Evolutionary conservation across 1,140 invertebrate genomes (phyloP).

Genomic region (Drosophila repleta): DNA sequence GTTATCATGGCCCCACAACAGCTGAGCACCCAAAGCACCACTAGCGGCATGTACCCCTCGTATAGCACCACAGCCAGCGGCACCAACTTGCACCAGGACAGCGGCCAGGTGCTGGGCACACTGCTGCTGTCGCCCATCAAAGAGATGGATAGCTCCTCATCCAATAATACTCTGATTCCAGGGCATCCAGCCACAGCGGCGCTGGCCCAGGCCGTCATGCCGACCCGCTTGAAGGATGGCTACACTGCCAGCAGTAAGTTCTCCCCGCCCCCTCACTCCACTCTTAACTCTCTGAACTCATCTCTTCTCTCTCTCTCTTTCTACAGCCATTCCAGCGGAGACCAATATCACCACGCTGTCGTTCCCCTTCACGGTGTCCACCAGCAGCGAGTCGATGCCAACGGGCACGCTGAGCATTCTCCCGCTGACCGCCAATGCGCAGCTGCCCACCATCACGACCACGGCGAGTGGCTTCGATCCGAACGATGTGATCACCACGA

Average conservation of each 20-base stretch:
- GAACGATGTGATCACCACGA: constrained; percentile 75
- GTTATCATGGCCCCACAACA: constrained; percentile 84
- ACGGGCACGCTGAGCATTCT: constrained; percentile 75
- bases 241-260: constrained; percentile 58
- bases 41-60: constrained; percentile 86
- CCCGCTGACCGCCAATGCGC: constrained; percentile 59
- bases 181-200: constrained; percentile 84
- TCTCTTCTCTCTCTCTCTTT: too few species aligned
- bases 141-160: constrained; percentile 88
- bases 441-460: constrained; percentile 76
- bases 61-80: constrained; percentile 87
- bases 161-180: constrained; percentile 88
- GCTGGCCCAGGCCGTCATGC: constrained; percentile 70
- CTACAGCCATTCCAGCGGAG: constrained; percentile 53
- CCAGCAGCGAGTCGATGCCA: constrained; percentile 65
- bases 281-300: not conserved
- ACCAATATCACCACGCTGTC: constrained; percentile 77
- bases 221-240: constrained; percentile 58
- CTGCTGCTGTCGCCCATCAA: constrained; percentile 91
- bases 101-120: constrained; percentile 89
- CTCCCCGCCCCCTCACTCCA: too few species aligned
- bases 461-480: constrained; percentile 67
- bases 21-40: constrained; percentile 80
- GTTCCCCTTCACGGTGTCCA: constrained; percentile 77
- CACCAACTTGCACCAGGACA: constrained; percentile 84